Conservation (phyloP, 92 coral and sea anemone genomes). For the Epizoanthus stellaris region DNA sequence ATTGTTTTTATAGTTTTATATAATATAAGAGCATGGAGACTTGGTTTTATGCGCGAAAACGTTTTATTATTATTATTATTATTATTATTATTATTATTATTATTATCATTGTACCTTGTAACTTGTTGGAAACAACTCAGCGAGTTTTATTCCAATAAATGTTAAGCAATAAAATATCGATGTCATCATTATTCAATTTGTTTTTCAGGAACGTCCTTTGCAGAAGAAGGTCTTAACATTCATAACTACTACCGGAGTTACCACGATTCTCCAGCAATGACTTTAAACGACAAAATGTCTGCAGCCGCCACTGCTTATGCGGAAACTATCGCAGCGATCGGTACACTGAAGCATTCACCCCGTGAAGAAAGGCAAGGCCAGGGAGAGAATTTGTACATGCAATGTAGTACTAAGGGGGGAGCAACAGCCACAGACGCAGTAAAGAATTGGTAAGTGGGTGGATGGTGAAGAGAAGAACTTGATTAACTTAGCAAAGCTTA, state of each 20-base stretch:
- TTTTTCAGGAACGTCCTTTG: slow-evolving; percentile 1
- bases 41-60: too few relatives aligned
- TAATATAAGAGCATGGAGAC: too few relatives aligned
- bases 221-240: slow-evolving; percentile 46
- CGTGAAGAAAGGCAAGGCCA: slow-evolving; percentile 42
- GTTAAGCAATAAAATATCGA: too few relatives aligned
- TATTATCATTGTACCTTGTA: too few relatives aligned
- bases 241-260: slow-evolving; percentile 66
- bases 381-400: slow-evolving; percentile 78
- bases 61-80: too few relatives aligned
- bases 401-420: slow-evolving; percentile 33
- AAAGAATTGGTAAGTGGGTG: not conserved
- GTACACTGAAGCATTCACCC: slow-evolving; percentile 48
- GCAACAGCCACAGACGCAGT: slow-evolving; percentile 3
- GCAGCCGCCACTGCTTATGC: slow-evolving; percentile 63
- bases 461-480: too few relatives aligned
- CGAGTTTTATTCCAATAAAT: too few relatives aligned
- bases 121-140: too few relatives aligned
- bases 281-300: slow-evolving; percentile 58
- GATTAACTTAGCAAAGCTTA: too few relatives aligned
- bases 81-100: too few relatives aligned
- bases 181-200: too few relatives aligned
- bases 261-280: slow-evolving; percentile 66
- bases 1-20: too few relatives aligned
- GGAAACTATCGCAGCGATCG: slow-evolving; percentile 33